Conservation (phyloP, 2,888 invertebrate genomes). For the Tipula helvola region DNA sequence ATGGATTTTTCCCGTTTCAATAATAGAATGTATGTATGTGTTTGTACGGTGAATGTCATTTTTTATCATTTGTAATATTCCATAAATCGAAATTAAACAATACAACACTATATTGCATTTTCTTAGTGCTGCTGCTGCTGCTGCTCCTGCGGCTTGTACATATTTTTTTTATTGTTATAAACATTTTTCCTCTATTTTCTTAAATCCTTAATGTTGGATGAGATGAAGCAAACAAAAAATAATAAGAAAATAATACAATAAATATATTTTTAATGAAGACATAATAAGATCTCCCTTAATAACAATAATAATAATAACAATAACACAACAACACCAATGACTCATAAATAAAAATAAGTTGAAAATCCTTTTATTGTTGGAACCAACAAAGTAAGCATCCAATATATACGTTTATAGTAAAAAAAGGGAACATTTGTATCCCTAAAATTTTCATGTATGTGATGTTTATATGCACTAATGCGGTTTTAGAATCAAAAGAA, state of each 20-base stretch:
- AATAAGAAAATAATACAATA: conserved; percentile 4
- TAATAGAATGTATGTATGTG: not conserved
- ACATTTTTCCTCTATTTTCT: not conserved
- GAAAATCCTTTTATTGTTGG: conserved; percentile 4
- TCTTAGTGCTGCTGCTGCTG: not conserved
- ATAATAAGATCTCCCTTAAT: not conserved
- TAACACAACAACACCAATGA: not conserved
- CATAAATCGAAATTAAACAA: not conserved
- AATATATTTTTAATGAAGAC: not conserved
- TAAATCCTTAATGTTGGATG: not conserved
- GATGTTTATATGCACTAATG: not conserved
- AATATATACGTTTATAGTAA: not conserved
- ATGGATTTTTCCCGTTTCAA: not conserved
- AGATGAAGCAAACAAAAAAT: not conserved
- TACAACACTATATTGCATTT: not conserved
- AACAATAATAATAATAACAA: not conserved
- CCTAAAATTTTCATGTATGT: not conserved
- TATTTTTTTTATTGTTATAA: not conserved
- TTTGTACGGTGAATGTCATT: not conserved
- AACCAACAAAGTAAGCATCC: not conserved
- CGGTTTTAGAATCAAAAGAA: not conserved
- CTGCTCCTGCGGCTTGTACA: not conserved
- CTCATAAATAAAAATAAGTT: not conserved
- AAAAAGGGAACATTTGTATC: not conserved
- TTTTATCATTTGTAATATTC: not conserved